Conservation (phyloP, 2,888 invertebrate genomes). For the Troilus luridus region DNA sequence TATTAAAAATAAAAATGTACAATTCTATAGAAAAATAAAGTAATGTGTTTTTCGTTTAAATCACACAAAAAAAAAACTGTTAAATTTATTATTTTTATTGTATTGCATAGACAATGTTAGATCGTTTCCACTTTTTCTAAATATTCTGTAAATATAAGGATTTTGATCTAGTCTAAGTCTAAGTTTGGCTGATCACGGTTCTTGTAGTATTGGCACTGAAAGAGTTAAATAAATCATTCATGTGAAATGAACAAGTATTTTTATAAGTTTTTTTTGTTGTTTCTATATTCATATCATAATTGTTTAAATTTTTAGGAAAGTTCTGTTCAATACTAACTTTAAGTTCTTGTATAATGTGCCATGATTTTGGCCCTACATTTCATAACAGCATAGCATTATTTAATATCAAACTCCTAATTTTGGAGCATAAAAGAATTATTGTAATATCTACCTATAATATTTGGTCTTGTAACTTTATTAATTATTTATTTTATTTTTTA, state of each 20-base stretch:
- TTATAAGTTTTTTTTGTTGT: not conserved
- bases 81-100: not conserved
- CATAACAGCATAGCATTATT: not conserved
- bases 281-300: not conserved
- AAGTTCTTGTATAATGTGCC: constrained; percentile 1
- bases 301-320: constrained; percentile 15
- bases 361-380: not conserved
- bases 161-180: not conserved
- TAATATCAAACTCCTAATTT: not conserved
- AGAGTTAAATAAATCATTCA: not conserved
- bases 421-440: not conserved
- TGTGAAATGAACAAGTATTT: not conserved
- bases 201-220: not conserved
- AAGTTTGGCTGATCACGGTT: not conserved
- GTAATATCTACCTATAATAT: not conserved
- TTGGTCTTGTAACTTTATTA: not conserved
- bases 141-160: not conserved
- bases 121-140: not conserved
- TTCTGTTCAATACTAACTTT: not conserved
- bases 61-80: not conserved
- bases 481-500: not conserved
- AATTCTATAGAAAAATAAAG: not conserved
- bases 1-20: not conserved
- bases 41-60: not conserved
- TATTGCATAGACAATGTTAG: not conserved